These are phyloP conservation scores for Pygoscelis antarcticus DNA, from an alignment of 2,113 vertebrate species.

Conservation along the genomic window DNA sequence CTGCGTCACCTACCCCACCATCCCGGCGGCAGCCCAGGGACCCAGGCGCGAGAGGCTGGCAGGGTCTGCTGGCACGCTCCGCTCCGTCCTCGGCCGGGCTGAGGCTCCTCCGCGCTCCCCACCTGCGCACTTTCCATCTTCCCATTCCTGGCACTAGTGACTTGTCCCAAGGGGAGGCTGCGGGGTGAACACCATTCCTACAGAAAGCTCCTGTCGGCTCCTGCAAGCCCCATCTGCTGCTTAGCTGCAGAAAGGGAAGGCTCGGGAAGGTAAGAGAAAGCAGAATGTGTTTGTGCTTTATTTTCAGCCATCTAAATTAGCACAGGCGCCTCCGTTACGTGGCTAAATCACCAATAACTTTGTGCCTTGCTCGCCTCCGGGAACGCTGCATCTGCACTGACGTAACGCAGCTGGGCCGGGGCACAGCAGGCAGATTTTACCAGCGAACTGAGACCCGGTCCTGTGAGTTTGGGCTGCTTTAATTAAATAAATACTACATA, in stretches of 20 bases:
- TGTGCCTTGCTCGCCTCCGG: neutral
- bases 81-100: neutral
- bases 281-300: neutral
- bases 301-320: neutral
- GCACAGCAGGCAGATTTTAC: neutral
- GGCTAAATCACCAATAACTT: neutral
- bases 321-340: rapidly evolving
- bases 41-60: neutral
- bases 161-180: neutral
- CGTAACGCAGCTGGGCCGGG: neutral
- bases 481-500: neutral
- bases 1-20: neutral
- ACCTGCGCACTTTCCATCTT: neutral
- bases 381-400: neutral
- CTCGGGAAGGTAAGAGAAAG: neutral
- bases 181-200: neutral
- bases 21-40: neutral
- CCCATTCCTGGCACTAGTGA: neutral
- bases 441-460: rapidly evolving
- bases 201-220: neutral
- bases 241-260: neutral
- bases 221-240: neutral
- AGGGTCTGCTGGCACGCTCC: neutral
- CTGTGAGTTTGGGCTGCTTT: neutral
- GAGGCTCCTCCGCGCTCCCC: neutral